Base-by-base conservation (phyloP, 1,140 invertebrate species). In the Leptestheria dahalacensis region DNA sequence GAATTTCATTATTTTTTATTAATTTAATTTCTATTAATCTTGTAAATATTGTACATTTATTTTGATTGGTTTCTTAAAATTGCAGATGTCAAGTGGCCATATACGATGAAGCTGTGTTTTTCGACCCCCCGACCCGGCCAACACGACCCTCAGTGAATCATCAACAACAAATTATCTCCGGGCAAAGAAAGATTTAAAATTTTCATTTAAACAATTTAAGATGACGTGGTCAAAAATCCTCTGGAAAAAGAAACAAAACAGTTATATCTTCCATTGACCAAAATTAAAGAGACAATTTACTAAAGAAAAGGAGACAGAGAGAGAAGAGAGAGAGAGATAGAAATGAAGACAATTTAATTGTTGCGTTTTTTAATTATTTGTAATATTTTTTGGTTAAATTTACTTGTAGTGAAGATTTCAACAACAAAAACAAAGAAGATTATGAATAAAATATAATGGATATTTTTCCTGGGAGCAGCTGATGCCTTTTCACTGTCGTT, bases 81-180 rank as follows among this genome's bases (percentile, higher is more conserved):
- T 79, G 15, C 77, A 93, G 91, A 85, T 72, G 90, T 89, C 60
- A 95, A 95, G 75, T 93, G 91, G 74, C 93, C 93, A 61, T 97
- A 93, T 78, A 88, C 94, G 66, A 89, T 96, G 85, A 97, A 96
- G 76, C 77, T 97, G 60, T 93, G 90, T 72, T 94, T 94, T 77
- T 93, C 89, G 21, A 88, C 86, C 61, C 85, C 86, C 55, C 83
- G 86, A 57, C 64, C 46, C 63, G 62, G 47, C 60, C 62, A 55
- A 18, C 26, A 15, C 26, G 53, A 55, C 10, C 53, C 23, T 12
- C 26, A 55, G 26, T 25, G 24, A 55, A 25, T 18, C 18, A 20
- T 18, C 48, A 9, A 49, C 15, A 49, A 9, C 4, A 20, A 23
- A 20, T 20, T 12, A 15, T n/a, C n/a, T 23, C 25, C 50, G 28